phyloP scores from a whole-genome alignment of 2,888 invertebrate species.

The Glyphotaelius pellucidus region DNA sequence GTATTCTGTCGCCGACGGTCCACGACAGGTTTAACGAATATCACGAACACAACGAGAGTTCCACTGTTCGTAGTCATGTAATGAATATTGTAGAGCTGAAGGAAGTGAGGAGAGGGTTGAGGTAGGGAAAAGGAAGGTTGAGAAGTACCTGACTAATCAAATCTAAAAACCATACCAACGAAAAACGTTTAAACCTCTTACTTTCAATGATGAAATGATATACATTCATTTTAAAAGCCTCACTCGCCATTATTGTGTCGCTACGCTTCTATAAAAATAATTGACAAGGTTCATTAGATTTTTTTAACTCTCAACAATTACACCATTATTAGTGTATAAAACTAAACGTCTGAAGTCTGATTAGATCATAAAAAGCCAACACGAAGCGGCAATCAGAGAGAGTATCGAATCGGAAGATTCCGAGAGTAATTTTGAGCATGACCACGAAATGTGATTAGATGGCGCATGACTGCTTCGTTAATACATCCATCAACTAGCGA shows the following conservation, averaged over 20 bases:
- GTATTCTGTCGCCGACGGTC: too few relatives aligned
- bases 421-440: constrained; percentile 3
- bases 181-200: neutral
- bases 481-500: constrained; percentile 22
- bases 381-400: neutral
- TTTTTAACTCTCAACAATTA: neutral
- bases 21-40: too few relatives aligned
- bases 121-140: too few relatives aligned
- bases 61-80: too few relatives aligned
- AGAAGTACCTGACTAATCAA: too few relatives aligned
- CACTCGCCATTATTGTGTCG: neutral
- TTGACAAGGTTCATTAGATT: neutral
- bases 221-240: neutral
- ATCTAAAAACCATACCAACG: neutral
- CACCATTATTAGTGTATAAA: neutral
- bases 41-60: too few relatives aligned
- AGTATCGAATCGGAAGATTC: neutral
- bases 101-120: too few relatives aligned
- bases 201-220: neutral
- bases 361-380: neutral
- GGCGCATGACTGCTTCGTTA: constrained; percentile 40
- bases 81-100: too few relatives aligned
- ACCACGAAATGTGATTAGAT: constrained; percentile 32
- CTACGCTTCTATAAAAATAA: neutral
- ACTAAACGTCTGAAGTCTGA: neutral